Conservation (phyloP, 2,797 vertebrate genomes). For the Aphelocoma californica region DNA sequence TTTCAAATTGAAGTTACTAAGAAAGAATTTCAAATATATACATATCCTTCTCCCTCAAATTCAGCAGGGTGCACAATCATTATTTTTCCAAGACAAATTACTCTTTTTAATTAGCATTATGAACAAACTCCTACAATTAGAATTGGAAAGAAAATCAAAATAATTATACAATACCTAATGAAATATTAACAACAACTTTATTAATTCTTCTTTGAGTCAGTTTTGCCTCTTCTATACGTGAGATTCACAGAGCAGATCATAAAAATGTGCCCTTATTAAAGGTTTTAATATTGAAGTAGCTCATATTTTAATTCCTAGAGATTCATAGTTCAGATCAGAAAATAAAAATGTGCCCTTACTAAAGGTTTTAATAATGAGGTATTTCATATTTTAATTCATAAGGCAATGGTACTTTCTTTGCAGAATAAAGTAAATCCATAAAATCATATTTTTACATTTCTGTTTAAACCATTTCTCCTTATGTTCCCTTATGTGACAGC, state of each 20-base stretch:
- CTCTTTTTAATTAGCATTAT: background rate
- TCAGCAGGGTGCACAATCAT: fast-evolving
- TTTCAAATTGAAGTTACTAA: background rate
- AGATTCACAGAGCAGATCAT: background rate
- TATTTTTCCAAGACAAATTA: background rate
- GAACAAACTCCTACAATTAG: background rate
- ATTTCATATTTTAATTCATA: background rate
- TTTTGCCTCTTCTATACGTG: background rate
- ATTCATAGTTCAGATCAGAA: background rate
- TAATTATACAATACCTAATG: background rate
- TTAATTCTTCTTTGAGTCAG: background rate
- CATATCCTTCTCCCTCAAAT: fast-evolving
- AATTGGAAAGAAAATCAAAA: background rate
- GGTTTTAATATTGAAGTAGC: background rate
- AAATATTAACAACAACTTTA: background rate
- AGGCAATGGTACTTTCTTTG: background rate
- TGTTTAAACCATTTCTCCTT: background rate
- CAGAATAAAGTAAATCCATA: background rate
- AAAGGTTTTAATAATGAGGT: background rate
- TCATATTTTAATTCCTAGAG: background rate
- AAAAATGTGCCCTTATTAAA: background rate
- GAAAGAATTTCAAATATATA: background rate
- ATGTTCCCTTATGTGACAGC: background rate
- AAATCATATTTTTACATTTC: background rate
- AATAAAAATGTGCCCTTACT: background rate